Evolutionary conservation across 2,113 vertebrate species (phyloP), one percentile per base, ranked within the genome.

Genomic region (Pygoscelis adeliae): DNA sequence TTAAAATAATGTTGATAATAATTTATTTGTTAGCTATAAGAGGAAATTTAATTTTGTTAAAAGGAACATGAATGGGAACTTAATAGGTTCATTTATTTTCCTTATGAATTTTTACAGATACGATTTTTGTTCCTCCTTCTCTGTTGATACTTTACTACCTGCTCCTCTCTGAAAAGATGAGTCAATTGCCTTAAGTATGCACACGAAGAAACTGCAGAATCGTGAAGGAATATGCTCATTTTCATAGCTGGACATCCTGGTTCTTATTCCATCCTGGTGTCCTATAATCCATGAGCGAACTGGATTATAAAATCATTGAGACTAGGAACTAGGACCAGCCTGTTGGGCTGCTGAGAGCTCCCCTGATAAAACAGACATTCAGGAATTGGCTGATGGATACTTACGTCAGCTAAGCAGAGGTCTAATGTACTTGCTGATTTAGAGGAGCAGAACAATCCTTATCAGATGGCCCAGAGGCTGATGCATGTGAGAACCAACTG

Each of bases 391-490:
- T 71, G 72, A 56, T 83, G 42, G 3, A 4, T 52, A 13, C n/a
- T 86, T 81, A 65, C 12, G 15, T 96, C 91, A 90, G 52, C 83
- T 69, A 40, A 34, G 62, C 69, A 65, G 73, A 58, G 86, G 49
- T 81, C 67, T 69, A 5, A 42, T 46, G 81, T 38, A 32, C 72
- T 76, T 83, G 53, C 25, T 87, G 87, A 55, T 93, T 63, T 9
- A 82, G 80, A 69, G 61, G 44, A 91, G 15, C 49, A 81, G 65
- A 93, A 22, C 73, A 91, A 1, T 32, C 36, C 77, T 94, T 96
- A 89, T 93, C 95, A 93, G 91, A 87, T 95, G 76, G 47, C 58
- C 89, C 71, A 90, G 58, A 90, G 73, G 62, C 62, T 93, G 73
- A n/a, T 82, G 52, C 87, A 53, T 36, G 44, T 87, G 89, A 95